A percentile compares a stretch with the other conserved stretches of the same genome.
These are phyloP conservation scores for Psilopsiagon aurifrons DNA, from an alignment of 2,113 vertebrate species.

Conservation along the genomic window DNA sequence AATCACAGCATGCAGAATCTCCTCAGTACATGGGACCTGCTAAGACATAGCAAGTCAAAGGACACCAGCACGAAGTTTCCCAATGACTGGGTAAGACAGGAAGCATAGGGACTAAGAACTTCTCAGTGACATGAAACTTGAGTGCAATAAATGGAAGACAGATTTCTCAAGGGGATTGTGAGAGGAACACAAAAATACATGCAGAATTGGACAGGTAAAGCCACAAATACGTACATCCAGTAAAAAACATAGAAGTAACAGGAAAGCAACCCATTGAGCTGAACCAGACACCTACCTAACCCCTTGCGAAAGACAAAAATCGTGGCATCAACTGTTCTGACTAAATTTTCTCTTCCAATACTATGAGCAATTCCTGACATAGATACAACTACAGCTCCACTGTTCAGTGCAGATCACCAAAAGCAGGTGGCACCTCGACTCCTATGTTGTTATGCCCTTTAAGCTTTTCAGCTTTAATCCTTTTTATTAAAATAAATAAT, in stretches of 20 bases:
- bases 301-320: background rate
- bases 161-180: fast-evolving
- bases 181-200: background rate
- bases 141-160: background rate
- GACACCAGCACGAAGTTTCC: background rate
- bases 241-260: background rate
- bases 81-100: background rate
- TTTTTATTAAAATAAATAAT: background rate
- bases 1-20: background rate
- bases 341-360: background rate
- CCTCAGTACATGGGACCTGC: fast-evolving
- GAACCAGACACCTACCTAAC: background rate
- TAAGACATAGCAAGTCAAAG: background rate
- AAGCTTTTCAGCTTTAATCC: background rate
- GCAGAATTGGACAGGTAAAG: background rate
- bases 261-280: background rate
- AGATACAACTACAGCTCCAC: background rate
- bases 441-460: background rate
- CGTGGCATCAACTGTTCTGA: background rate
- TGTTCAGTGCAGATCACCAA: background rate
- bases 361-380: background rate
- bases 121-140: background rate
- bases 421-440: background rate
- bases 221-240: background rate
- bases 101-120: background rate